Evolutionary conservation across 1,140 invertebrate genomes (phyloP).

Genomic region (Muscidifurax raptorellus): DNA sequence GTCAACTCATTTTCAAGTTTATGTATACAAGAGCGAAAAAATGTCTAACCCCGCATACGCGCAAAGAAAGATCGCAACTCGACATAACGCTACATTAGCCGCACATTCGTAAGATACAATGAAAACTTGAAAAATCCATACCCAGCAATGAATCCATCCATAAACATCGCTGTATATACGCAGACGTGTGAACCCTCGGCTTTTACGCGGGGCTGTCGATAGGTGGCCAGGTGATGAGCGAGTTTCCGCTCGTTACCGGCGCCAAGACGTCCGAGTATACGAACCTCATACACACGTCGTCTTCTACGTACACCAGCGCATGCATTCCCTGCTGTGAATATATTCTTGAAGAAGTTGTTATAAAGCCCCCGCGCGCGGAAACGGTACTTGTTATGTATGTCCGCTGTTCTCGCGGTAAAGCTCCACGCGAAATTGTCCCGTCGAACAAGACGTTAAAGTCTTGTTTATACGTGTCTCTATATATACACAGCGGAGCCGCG

Average conservation of each 20-base stretch:
- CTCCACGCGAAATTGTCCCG: conserved; percentile 17
- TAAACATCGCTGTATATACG: neutral
- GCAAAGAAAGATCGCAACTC: too few relatives aligned
- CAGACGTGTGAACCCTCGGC: neutral
- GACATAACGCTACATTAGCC: neutral
- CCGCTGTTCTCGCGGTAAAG: conserved; percentile 9
- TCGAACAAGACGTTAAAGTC: conserved; percentile 49
- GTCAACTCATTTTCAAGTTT: too few relatives aligned
- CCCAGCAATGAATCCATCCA: neutral
- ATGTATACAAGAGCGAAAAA: too few relatives aligned
- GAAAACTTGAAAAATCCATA: neutral
- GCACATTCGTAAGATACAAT: neutral
- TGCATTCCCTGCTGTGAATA: conserved; percentile 26
- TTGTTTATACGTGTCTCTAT: neutral
- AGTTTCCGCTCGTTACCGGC: conserved; percentile 10
- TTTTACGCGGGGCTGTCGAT: neutral
- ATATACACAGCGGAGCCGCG: neutral
- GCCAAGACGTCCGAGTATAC: neutral
- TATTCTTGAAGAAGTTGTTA: conserved; percentile 44
- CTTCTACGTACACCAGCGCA: neutral
- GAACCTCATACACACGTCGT: neutral
- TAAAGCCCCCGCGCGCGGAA: conserved; percentile 6
- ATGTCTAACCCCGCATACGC: too few relatives aligned
- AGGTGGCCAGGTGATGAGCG: conserved; percentile 1
- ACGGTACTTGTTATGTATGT: conserved; percentile 44